A percentile compares a stretch with the other conserved stretches of the same genome.
phyloP scores from a whole-genome alignment of 2,113 vertebrate species.

The Kryptolebias marmoratus region DNA sequence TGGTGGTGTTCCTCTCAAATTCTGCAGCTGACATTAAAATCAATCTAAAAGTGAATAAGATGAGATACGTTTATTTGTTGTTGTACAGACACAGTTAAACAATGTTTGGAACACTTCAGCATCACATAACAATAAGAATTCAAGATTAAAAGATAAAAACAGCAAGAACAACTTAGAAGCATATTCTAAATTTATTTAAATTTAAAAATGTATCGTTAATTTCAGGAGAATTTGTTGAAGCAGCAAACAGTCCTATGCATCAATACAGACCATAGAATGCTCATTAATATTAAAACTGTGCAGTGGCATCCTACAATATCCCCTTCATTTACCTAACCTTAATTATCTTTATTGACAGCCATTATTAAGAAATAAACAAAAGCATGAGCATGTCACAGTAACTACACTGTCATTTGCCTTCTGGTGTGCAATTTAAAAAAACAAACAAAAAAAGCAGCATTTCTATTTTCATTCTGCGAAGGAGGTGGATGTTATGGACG shows the following conservation, averaged over 20 bases:
- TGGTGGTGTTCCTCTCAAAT: background rate
- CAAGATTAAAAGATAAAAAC: too few species aligned
- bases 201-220: conserved; percentile 29
- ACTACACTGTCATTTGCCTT: conserved; percentile 27
- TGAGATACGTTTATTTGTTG: too few species aligned
- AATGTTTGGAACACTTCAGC: too few species aligned
- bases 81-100: too few species aligned
- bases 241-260: conserved; percentile 20
- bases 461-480: conserved; percentile 72
- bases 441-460: conserved; percentile 40
- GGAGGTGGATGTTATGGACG: conserved; percentile 66
- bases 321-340: background rate
- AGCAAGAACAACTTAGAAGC: too few species aligned
- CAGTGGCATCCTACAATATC: too few species aligned
- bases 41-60: conserved; percentile 13
- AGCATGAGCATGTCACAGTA: too few species aligned
- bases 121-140: too few species aligned
- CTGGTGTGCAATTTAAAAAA: conserved; percentile 45
- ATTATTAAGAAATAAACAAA: background rate
- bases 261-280: conserved; percentile 22
- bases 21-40: conserved; percentile 42
- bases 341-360: conserved; percentile 15
- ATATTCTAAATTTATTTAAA: background rate
- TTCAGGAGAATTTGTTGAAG: conserved; percentile 46
- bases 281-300: conserved; percentile 15